A percentile compares a stretch with the other conserved stretches of the same genome.
These are phyloP conservation scores for Erithacus rubecula DNA, from an alignment of 2,797 vertebrate species.

Conservation along the genomic window DNA sequence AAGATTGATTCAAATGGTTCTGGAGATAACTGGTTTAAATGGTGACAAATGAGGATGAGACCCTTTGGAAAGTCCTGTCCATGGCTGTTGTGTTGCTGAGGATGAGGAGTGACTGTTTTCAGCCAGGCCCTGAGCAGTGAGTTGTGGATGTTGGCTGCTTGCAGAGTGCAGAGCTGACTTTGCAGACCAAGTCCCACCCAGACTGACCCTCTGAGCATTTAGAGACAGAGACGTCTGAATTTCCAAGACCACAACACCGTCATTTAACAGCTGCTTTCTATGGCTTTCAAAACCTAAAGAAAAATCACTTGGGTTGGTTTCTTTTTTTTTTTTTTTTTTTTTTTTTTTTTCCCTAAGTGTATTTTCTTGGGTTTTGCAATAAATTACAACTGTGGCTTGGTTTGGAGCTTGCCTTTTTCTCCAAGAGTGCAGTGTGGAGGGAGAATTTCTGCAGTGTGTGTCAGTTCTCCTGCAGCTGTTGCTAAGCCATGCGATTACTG, in stretches of 20 bases:
- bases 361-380: not conserved
- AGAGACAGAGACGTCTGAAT: not conserved
- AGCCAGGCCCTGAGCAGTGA: not conserved
- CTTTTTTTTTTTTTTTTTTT: not conserved
- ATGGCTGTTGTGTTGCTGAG: not conserved
- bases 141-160: not conserved
- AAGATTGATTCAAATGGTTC: not conserved
- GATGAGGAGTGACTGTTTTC: not conserved
- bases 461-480: slow-evolving; percentile 34
- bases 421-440: not conserved
- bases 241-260: not conserved
- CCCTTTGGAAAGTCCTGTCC: not conserved
- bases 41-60: not conserved
- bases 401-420: slow-evolving; percentile 34
- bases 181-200: not conserved
- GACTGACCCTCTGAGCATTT: not conserved
- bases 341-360: not conserved
- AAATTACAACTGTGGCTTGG: not conserved
- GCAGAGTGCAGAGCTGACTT: not conserved
- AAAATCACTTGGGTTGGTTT: not conserved
- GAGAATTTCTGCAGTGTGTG: not conserved
- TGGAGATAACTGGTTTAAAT: not conserved
- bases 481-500: slow-evolving; percentile 13
- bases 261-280: not conserved
- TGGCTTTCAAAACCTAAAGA: not conserved